Evolutionary conservation across 2,888 invertebrate genomes (phyloP), one percentile per base, ranked within the genome.

Genomic region (Coecobrya sp.): DNA sequence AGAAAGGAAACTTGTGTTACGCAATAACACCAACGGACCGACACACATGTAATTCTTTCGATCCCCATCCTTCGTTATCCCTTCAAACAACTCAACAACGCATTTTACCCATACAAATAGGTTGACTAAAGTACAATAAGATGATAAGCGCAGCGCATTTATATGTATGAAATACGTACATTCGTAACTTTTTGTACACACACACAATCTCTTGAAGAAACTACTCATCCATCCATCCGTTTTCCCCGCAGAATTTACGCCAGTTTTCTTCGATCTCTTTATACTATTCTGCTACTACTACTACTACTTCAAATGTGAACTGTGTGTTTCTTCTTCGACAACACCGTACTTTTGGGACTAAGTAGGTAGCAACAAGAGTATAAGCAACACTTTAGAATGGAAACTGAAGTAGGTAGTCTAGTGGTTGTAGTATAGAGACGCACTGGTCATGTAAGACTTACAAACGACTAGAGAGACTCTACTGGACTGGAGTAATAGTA

Each of bases 221-320:
- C 81, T 30, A 84, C 62, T 84, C 84, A 84, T 84, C 62, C 62
- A 62, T 84, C 62, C 62, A 25, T 52, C 84, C 84, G 52, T 76
- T 30, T 59, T 59, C 59, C 59, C 59, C 59, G 55, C 62, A 81
- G 81, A 81, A 25, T 81, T 81, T 52, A 55, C 76, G 25, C 76
- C 16, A 25, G 59, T 62, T 84, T 42, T 22, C 62, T 27, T 25
- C 59, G 19, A 59, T 59, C 59, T 59, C 13, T 8, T 16, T 11
- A 3, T 55, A 5, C 55, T 7, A 5, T n/a, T 19, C 59, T 59
- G 5, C 8, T 59, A 59, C n/a, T 19, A 0, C 19, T 19, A n/a
- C 22, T 19, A 8, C 59, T 59, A 59, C 22, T 22, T n/a, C 59
- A 59, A 11, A 49, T 13, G 49, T 49, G 49, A 49, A 49, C 49